Evolutionary conservation across 2,113 vertebrate genomes (phyloP).

Genomic region (Rhea pennata): DNA sequence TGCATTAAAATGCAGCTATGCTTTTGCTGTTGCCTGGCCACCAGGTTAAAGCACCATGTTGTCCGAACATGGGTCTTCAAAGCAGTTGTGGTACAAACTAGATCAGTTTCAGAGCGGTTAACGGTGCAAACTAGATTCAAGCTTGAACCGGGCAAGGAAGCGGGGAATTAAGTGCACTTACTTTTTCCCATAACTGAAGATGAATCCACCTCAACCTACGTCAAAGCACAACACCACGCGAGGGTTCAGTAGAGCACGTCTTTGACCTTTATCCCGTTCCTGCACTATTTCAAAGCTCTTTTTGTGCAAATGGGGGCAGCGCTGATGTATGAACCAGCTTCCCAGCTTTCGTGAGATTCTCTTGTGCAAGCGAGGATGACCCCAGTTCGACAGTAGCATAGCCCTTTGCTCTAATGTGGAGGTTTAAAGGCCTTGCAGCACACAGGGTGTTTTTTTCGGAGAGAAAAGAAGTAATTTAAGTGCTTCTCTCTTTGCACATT

Average conservation of each 20-base stretch:
- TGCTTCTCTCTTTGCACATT: not conserved
- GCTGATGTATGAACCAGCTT: not conserved
- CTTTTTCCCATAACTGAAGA: not conserved
- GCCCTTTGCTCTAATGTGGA: not conserved
- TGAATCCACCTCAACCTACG: rapidly evolving
- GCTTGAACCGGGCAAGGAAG: not conserved
- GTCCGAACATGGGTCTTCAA: not conserved
- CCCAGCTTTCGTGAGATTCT: not conserved
- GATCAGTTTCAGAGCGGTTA: not conserved
- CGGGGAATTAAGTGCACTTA: not conserved
- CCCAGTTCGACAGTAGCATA: not conserved
- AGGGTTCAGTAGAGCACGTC: not conserved
- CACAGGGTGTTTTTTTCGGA: not conserved
- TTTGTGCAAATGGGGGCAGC: not conserved
- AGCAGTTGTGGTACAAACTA: not conserved
- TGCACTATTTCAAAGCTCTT: not conserved
- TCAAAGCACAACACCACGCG: not conserved
- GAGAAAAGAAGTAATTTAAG: not conserved
- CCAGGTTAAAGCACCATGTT: not conserved
- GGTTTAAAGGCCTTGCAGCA: not conserved
- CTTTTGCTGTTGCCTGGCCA: not conserved
- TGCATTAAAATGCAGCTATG: not conserved
- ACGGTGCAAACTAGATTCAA: rapidly evolving
- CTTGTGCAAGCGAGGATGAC: not conserved
- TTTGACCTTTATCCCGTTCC: not conserved